Base-by-base conservation (phyloP, 2,113 vertebrate genomes). In the Leiothrix lutea region DNA sequence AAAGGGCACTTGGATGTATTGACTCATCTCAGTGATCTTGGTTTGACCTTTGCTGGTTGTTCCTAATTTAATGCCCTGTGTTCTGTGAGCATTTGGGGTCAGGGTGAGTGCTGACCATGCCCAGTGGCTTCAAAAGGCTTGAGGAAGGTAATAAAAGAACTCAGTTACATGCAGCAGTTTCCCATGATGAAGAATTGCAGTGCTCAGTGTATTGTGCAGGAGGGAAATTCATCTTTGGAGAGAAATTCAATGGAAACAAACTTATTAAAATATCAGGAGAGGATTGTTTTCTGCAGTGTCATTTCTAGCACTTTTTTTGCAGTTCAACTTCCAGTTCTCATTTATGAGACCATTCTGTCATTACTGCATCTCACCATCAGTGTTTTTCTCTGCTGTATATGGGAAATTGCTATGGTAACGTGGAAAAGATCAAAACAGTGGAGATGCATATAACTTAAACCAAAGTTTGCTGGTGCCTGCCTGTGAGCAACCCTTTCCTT, bases 321-420 rank as follows among this genome's bases (percentile, higher is more conserved):
- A 2, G 58, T 90, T 44, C 56, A 65, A 42, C 57, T 93, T 67
- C 33, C 67, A 80, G 80, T 86, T 93, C 60, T 91, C 17, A 2
- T 89, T 85, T 89, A 47, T 69, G 51, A 90, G 54, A 40, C 38
- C 42, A 6, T 86, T 96, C 67, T 93, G 54, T 74, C 88, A 90
- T 80, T 92, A 61, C 58, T 62, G 40, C 80, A 51, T 92, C 75
- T 96, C 57, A 33, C 69, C 80, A 79, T 80, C 75, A 92, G 69
- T 14, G 2, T 26, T 74, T 84, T 90, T 48, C 53, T 61, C 66
- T 81, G 51, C 64, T 90, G 61, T 78, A 38, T 86, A 88, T 72
- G 25, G 65, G 64, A 81, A 92, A 96, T 95, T 93, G 77, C 93
- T 95, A 91, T 91, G 82, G 94, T 79, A 96, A 94, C 69, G 0